Evolutionary conservation across 2,797 vertebrate species (phyloP).

Genomic region (Syndactyla subalaris): DNA sequence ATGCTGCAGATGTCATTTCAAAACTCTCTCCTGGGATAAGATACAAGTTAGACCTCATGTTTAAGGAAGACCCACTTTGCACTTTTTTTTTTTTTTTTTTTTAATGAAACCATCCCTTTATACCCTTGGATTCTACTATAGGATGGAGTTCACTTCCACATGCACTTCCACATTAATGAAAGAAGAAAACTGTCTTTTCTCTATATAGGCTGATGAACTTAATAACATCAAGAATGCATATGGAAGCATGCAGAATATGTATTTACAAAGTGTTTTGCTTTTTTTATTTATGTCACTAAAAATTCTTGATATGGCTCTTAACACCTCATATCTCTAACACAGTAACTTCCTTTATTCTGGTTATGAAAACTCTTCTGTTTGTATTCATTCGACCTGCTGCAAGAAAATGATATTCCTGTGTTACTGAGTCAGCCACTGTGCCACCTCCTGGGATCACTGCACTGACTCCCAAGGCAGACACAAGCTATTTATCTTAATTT

Average conservation of each 20-base stretch:
- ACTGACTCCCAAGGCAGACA: neutral
- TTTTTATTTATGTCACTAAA: neutral
- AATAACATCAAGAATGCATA: neutral
- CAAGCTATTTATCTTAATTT: neutral
- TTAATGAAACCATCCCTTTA: neutral
- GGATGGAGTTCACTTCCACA: neutral
- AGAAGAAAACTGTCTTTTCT: neutral
- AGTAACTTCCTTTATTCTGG: neutral
- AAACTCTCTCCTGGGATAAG: neutral
- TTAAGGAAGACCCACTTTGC: neutral
- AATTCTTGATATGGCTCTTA: neutral
- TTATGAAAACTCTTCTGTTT: neutral
- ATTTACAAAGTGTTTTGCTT: neutral
- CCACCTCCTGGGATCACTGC: neutral
- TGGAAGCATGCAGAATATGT: neutral
- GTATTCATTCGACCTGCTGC: neutral
- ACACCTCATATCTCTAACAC: neutral
- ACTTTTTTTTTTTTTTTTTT: neutral
- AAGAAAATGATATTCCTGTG: neutral
- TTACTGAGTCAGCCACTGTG: neutral
- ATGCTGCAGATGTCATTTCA: neutral
- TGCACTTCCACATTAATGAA: neutral
- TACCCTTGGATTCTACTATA: neutral
- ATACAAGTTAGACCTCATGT: neutral
- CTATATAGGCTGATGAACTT: accelerated